Percentiles rank a stretch among this genome's conserved stretches.
phyloP scores from a whole-genome alignment of 35 echinoderm and acorn worm species.

The Holothuria glaberrima region DNA sequence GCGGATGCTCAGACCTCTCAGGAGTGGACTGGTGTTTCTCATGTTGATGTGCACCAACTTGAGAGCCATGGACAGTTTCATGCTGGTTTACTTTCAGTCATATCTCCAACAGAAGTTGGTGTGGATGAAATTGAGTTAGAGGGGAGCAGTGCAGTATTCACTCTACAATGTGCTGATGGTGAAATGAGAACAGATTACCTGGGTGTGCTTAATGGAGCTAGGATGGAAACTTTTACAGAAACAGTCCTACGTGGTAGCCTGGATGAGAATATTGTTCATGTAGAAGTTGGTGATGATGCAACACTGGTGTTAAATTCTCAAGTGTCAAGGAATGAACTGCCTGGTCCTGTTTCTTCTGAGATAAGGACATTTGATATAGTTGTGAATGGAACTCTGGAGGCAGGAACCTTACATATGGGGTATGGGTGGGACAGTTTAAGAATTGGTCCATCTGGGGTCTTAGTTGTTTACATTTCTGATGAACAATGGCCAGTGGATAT shows the following conservation, averaged over 20 bases:
- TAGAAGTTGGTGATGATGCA: slow-evolving; percentile 61
- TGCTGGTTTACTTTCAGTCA: slow-evolving; percentile 55
- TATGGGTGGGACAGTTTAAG: slow-evolving; percentile 30
- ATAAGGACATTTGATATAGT: slow-evolving; percentile 27
- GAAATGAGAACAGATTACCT: slow-evolving; percentile 69
- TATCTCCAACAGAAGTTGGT: slow-evolving; percentile 9
- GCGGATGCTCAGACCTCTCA: slow-evolving; percentile 24
- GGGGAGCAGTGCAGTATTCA: slow-evolving; percentile 52
- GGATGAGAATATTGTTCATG: not conserved
- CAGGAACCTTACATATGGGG: slow-evolving; percentile 54
- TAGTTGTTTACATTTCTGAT: slow-evolving; percentile 40
- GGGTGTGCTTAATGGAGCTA: slow-evolving; percentile 5
- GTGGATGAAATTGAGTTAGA: slow-evolving; percentile 54
- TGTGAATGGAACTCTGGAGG: slow-evolving; percentile 68
- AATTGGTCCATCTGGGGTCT: slow-evolving; percentile 39
- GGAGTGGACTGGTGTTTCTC: slow-evolving; percentile 49
- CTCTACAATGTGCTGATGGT: slow-evolving; percentile 42
- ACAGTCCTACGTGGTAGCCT: slow-evolving; percentile 52
- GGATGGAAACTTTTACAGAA: slow-evolving; percentile 52
- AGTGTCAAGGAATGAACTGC: not conserved
- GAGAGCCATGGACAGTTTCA: slow-evolving; percentile 50
- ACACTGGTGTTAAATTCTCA: slow-evolving; percentile 23
- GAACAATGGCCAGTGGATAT: not conserved
- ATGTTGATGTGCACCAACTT: slow-evolving; percentile 54
- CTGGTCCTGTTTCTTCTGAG: slow-evolving; percentile 23